Base-by-base conservation (phyloP, 64 coral and sea anemone genomes). In the Acropora tenuis region DNA sequence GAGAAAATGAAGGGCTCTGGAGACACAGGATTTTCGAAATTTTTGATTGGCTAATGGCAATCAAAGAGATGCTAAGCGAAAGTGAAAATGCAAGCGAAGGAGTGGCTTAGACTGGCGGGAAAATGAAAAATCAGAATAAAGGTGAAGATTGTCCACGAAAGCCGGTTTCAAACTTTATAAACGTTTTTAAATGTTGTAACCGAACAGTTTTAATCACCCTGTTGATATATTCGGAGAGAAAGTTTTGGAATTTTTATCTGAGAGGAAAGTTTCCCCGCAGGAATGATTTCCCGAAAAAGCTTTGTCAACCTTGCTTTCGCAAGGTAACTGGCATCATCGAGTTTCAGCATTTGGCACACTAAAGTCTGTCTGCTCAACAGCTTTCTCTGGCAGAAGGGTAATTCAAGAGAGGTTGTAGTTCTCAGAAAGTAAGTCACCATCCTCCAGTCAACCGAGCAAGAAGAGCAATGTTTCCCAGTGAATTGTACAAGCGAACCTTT, bases 271-370 rank as follows among this genome's bases (percentile, higher is more conserved):
- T 73, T 73, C 69, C 5, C 6, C 6, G 20, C 5, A 30, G 41
- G 12, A 30, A 73, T 73, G 41, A 73, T 18, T 73, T 19, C 30
- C 69, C 69, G 5, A 73, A 41, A 73, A 73, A 73, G 1, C 18
- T 73, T 73, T 73, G 69, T 73, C 69, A 73, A 8, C 69, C 69
- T 20, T 73, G 69, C 69, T 73, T 73, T 73, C 69, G 69, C 69
- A 73, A 73, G 69, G 18, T 73, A 5, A 73, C 6, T 5, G 41
- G 18, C 18, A 73, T 73, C 18, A 5, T 30, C 20, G 69, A 73
- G 41, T 73, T 73, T 30, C 17, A 73, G 69, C 41, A 18, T 20
- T 20, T 69, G 11, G 18, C 66, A 3, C 3, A 69, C 8, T 3
- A 13, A 12, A 69, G 66, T 12, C 66, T 69, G 11, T 69, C 3